These are phyloP conservation scores for Agonopterix heracliana DNA, from an alignment of 2,888 invertebrate species.

Conservation along the genomic window DNA sequence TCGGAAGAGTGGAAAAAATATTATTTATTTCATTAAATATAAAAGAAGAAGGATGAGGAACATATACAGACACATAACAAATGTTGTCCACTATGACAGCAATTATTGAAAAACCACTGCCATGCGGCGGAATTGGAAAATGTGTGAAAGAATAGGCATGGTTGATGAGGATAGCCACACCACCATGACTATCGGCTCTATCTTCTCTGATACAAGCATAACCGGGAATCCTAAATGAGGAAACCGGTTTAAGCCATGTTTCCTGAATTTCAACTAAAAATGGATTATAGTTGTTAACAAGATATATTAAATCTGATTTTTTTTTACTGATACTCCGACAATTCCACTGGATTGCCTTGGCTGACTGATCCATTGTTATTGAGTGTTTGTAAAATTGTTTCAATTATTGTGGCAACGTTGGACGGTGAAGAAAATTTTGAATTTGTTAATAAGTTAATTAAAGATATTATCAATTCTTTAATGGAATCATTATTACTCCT, in stretches of 20 bases:
- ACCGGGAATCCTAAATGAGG: conserved; percentile 4
- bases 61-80: not conserved
- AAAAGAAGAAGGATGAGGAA: not conserved
- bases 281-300: not conserved
- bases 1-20: not conserved
- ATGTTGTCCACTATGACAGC: not conserved
- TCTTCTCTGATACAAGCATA: conserved; percentile 6
- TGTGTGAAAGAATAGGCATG: not conserved
- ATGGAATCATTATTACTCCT: not conserved
- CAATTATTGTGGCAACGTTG: not conserved
- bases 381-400: not conserved
- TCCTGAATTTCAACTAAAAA: not conserved
- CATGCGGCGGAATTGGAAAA: not conserved
- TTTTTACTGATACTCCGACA: not conserved
- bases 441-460: not conserved
- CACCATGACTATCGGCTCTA: conserved; percentile 1
- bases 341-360: not conserved
- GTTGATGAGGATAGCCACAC: not conserved
- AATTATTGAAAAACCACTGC: not conserved
- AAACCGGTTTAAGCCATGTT: not conserved
- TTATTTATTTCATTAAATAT: not conserved
- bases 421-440: not conserved
- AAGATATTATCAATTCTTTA: not conserved
- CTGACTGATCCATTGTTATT: not conserved
- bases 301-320: not conserved